Base-by-base conservation (phyloP, 2,888 invertebrate genomes). In the Oxytorus armatus region DNA sequence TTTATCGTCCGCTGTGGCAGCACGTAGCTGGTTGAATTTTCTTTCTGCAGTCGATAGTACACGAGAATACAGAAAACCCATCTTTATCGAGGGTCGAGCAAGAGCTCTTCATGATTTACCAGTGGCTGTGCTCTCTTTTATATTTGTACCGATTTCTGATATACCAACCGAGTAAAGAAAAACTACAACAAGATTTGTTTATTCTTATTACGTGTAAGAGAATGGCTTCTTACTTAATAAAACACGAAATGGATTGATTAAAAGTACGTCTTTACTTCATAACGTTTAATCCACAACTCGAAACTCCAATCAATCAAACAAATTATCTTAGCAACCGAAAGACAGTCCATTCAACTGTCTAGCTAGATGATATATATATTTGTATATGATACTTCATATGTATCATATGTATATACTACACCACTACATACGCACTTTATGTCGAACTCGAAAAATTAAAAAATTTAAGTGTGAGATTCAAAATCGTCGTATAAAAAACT, bases 1-100 rank as follows among this genome's bases (percentile, higher is more conserved):
- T 10, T 21, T 39, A 5, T 25, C 11, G 2, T 5, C n/a, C n/a
- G 8, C 3, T 2, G 14, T 14, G 47, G 47, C 63, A 63, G 63
- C 63, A 47, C 63, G 14, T 47, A 39, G 1, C 29, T 29, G 63
- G 10, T 63, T 7, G 47, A 47, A 47, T 29, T 63, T 11, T 16
- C 39, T 5, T 10, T 29, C 63, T 7, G 47, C 63, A 11, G 57
- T 18, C 18, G 57, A 4, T 57, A 57, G 33, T 29, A 10, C 11
- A 4, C 16, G 18, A 47, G 23, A 29, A 29, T 29, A 14, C 18
- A 63, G 0, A 29, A 47, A 44, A 16, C 4, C 21, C 63, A 5
- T 10, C 2, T 7, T 63, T 63, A 47, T 63, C 63, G 63, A 29
- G 16, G 5, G 63, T 14, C n/a, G 61, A 44, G 23, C 42, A 7